Base-by-base conservation (phyloP, 2,888 invertebrate genomes). In the Eulithis prunata region DNA sequence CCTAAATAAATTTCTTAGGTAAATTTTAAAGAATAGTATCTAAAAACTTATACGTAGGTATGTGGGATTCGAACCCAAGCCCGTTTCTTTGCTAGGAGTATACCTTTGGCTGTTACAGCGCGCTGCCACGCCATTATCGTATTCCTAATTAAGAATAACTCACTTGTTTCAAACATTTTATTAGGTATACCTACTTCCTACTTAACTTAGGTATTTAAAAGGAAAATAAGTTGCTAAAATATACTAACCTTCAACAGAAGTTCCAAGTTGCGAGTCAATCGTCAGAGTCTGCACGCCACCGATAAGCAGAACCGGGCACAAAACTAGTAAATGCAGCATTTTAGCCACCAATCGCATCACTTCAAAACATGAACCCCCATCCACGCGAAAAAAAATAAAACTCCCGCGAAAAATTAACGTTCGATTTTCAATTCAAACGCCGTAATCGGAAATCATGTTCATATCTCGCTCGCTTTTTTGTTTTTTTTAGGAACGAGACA, bases 211-310 rank as follows among this genome's bases (percentile, higher is more conserved):
- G n/a, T n/a, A n/a, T n/a, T 32, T 32, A 32, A 32, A 32, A 32
- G 2, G 2, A 3, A 32, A 38, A 38, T 38, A 8, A 38, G 7
- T 38, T 56, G n/a, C 4, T 7, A 60, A 59, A 60, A 62, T 7
- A 7, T 13, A 58, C 83, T 86, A 78, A 92, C 93, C 93, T 87
- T 93, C 93, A 62, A 91, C 76, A 2, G 93, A 92, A 46, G 93
- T 93, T 45, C 93, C 92, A 60, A 93, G 83, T 64, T 90, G 87
- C 0, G 92, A 87, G 70, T 93, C 92, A 14, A 93, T 92, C 5
- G 92, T 91, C 47, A 93, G 61, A 0, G 92, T 91, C 69, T 89
- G 85, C 8, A 89, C 92, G 4, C 82, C 87, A 13, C 85, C 87
- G 2, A 81, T 90, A 36, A 92, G 85, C 73, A 90, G 72, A 77